Percentiles rank a stretch among this genome's conserved stretches.
These are phyloP conservation scores for Gadopsis marmoratus DNA, from an alignment of 2,797 vertebrate species.

Conservation along the genomic window DNA sequence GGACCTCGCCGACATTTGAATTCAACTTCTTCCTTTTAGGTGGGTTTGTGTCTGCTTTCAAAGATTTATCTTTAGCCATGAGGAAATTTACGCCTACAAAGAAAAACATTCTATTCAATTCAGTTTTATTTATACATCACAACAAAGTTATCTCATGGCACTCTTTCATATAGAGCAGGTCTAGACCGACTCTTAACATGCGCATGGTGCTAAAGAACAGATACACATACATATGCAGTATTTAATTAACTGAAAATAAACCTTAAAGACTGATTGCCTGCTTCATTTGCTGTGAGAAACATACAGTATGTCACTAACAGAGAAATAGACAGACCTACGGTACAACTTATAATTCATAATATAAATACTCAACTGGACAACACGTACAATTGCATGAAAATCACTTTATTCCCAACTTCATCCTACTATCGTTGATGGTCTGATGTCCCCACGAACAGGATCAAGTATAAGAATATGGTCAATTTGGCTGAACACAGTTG, in stretches of 20 bases:
- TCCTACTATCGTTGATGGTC: neutral
- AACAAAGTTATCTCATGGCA: too few species aligned
- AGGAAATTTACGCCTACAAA: constrained; percentile 20
- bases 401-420: neutral
- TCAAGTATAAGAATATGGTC: neutral
- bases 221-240: neutral
- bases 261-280: neutral
- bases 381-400: neutral
- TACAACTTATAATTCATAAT: neutral
- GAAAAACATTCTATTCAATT: neutral
- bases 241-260: neutral
- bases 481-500: neutral
- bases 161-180: too few species aligned
- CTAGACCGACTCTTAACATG: neutral
- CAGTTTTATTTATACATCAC: too few species aligned
- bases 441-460: too few species aligned
- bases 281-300: neutral
- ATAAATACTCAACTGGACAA: neutral
- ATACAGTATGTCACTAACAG: neutral
- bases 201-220: neutral
- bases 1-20: constrained; percentile 9
- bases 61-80: constrained; percentile 74
- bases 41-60: constrained; percentile 26
- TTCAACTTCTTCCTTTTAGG: constrained; percentile 58
- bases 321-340: neutral